phyloP scores from a whole-genome alignment of 2,113 vertebrate genomes.

The Cynoglossus semilaevis region DNA sequence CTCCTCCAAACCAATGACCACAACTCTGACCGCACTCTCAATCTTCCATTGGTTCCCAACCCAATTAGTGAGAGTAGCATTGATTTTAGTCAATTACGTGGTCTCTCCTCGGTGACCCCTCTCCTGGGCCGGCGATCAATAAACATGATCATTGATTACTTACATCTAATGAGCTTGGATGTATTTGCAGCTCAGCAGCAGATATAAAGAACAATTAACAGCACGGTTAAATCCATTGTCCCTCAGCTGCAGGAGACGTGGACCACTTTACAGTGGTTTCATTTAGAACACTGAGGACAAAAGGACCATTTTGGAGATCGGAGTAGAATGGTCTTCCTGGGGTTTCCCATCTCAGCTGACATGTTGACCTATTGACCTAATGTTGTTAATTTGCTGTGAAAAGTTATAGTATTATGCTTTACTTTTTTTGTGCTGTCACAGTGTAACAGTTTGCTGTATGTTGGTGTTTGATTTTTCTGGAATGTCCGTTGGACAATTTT shows the following conservation, averaged over 20 bases:
- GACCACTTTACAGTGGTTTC: not conserved
- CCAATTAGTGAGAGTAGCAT: constrained; percentile 57
- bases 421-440: no score
- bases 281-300: not conserved
- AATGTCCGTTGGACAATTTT: no score
- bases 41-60: constrained; percentile 23
- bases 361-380: no score
- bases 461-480: no score
- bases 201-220: constrained; percentile 21
- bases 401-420: no score
- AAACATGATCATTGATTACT: constrained; percentile 55
- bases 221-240: not conserved
- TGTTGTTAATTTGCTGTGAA: no score
- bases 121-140: constrained; percentile 48
- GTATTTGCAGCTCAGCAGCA: constrained; percentile 16
- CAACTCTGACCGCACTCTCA: not conserved
- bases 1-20: constrained; percentile 18
- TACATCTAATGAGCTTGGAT: constrained; percentile 41
- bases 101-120: constrained; percentile 19
- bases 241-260: not conserved
- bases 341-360: no score
- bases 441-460: no score
- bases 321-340: not conserved
- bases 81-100: constrained; percentile 34
- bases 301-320: not conserved